Conservation (phyloP, 2,113 vertebrate genomes). For the Gallinago media region DNA sequence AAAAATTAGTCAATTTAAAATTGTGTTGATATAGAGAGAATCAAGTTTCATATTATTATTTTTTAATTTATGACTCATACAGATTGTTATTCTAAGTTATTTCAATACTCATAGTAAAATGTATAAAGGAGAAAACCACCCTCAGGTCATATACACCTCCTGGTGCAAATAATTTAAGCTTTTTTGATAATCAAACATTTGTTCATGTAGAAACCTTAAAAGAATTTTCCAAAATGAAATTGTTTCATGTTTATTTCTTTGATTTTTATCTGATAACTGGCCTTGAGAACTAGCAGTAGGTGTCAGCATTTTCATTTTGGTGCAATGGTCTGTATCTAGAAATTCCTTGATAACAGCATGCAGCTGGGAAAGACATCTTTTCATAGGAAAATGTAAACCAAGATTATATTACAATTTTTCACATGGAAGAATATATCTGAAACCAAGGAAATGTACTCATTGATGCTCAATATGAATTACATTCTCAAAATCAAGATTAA, state of each 20-base stretch:
- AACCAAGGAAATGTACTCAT: background rate
- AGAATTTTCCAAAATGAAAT: background rate
- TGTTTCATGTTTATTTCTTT: background rate
- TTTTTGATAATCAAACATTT: background rate
- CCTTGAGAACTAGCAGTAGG: background rate
- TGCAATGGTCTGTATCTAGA: background rate
- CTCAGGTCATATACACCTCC: background rate
- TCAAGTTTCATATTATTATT: background rate
- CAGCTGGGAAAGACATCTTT: background rate
- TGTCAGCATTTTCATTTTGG: background rate
- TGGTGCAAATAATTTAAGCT: background rate
- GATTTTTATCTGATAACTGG: background rate
- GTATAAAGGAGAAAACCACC: accelerated
- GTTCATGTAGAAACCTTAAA: background rate
- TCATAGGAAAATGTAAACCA: background rate
- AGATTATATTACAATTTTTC: background rate
- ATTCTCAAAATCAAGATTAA: background rate
- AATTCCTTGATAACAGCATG: background rate
- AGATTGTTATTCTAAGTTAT: background rate
- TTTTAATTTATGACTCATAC: background rate
- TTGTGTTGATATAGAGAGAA: background rate
- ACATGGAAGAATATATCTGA: background rate
- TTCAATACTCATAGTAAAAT: background rate
- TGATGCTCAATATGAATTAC: background rate
- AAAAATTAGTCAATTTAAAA: background rate